Conservation (phyloP, 2,888 invertebrate species). For the Fissipunctia ypsillon region DNA sequence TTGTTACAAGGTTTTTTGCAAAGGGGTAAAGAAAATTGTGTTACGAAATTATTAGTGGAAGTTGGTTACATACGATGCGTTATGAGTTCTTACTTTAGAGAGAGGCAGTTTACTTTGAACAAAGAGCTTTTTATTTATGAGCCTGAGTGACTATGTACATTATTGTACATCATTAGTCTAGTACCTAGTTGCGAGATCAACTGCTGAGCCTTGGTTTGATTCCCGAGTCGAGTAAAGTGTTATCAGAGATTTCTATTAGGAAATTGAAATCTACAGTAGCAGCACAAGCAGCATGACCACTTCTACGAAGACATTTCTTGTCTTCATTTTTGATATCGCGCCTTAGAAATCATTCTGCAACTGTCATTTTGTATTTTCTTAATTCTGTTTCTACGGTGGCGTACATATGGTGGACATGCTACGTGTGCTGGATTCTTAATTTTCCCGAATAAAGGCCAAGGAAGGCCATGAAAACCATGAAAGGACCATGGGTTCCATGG, state of each 20-base stretch:
- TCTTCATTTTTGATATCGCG: too few species aligned
- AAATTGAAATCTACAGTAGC: too few species aligned
- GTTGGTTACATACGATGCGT: background rate
- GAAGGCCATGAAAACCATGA: too few species aligned
- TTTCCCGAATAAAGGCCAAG: background rate
- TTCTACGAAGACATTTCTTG: too few species aligned
- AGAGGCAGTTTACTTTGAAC: background rate
- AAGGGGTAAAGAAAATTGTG: constrained; percentile 9
- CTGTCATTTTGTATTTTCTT: background rate
- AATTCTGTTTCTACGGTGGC: background rate
- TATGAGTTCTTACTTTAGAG: background rate
- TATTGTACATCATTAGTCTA: background rate
- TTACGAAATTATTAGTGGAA: constrained; percentile 7
- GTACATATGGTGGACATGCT: background rate
- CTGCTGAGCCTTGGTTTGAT: too few species aligned
- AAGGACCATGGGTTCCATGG: too few species aligned
- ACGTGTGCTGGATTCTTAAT: background rate
- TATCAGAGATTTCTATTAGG: too few species aligned
- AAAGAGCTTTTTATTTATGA: background rate
- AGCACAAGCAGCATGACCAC: too few species aligned
- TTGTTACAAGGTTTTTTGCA: constrained; percentile 1
- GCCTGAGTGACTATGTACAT: background rate
- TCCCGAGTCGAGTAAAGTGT: background rate
- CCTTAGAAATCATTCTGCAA: background rate
- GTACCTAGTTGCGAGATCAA: background rate